phyloP scores from a whole-genome alignment of 1,140 invertebrate species.

The Drosophila kikkawai region DNA sequence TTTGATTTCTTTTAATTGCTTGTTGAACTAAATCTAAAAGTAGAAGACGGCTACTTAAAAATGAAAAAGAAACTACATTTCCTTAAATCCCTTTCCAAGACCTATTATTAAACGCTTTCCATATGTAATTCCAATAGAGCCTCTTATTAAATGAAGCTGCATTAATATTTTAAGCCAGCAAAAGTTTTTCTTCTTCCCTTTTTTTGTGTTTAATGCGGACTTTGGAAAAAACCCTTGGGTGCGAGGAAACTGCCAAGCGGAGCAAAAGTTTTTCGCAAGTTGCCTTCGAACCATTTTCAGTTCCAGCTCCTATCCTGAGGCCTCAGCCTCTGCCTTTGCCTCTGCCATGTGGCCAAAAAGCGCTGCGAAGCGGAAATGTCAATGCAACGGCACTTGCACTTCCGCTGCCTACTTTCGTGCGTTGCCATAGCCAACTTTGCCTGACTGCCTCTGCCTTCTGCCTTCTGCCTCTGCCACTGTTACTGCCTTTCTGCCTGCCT shows the following conservation, averaged over 20 bases:
- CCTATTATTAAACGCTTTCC: background rate
- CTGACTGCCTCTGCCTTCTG: constrained; percentile 16
- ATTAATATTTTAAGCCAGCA: constrained; percentile 31
- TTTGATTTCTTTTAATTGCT: constrained; percentile 4
- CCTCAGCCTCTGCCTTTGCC: constrained; percentile 12
- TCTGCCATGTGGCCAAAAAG: constrained; percentile 58
- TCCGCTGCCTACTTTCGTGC: constrained; percentile 73
- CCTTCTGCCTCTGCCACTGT: background rate
- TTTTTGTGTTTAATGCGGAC: constrained; percentile 12
- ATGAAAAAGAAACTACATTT: background rate
- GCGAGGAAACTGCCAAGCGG: constrained; percentile 59
- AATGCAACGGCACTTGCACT: constrained; percentile 81
- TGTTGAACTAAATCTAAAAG: background rate
- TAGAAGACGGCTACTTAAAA: background rate
- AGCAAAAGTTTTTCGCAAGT: constrained; percentile 65
- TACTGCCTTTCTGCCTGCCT: constrained; percentile 14
- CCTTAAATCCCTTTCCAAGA: background rate
- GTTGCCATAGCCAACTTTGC: constrained; percentile 63
- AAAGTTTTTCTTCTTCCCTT: constrained; percentile 12
- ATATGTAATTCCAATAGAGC: background rate
- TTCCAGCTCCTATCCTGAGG: background rate
- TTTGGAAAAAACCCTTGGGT: constrained; percentile 48
- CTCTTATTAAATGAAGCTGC: constrained; percentile 28
- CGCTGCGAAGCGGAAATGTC: constrained; percentile 79
- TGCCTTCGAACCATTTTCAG: constrained; percentile 12